Base-by-base conservation (phyloP, 37 sponge, comb jelly and placozoan genomes). In the Spongilla lacustris region DNA sequence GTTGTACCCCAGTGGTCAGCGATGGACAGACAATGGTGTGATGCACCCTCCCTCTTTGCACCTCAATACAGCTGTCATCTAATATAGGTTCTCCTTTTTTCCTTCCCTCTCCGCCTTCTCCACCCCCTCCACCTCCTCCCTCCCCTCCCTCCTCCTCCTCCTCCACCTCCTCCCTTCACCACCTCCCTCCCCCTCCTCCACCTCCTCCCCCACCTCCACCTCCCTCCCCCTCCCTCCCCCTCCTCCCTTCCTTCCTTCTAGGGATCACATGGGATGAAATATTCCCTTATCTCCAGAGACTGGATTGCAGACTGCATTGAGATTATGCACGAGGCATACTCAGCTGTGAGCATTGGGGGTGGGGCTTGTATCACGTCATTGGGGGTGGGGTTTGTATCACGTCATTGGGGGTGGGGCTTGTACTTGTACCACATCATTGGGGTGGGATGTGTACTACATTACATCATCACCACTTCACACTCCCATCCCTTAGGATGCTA, bases 301-400 rank as follows among this genome's bases (percentile, higher is more conserved):
- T 82, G 83, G 88, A 84, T 93, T 36, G 94, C 94, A 30, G 94
- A 93, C 76, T 93, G 91, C 74, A 88, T 86, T 36, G 94, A 93
- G 70, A 86, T 93, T 3, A 93, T 93, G 93, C 87, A 89, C 49
- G 83, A 93, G 31, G 93, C 87, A 21, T 93, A 93, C 46, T 34
- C 82, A 27, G 90, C 87, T 48, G 93, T 93, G 50, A 82, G 89
- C 58, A 58, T 19, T 58, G 58, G 58, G 41, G 41, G 41, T 41
- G 41, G 41, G 41, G 41, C 41, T 41, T 41, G 41, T 41, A 41
- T 41, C 41, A 41, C 41, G 6, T 6, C 6, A 41, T 41, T 41
- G 41, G 41, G 41, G 41, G 41, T 41, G 41, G 41, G 41, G 41
- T 6, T 41, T 41, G 41, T 41, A 41, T 41, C n/a, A n/a, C n/a